A percentile compares a stretch with the other conserved stretches of the same genome.
phyloP scores from a whole-genome alignment of 2,888 invertebrate genomes.

The Dasysyrphus albostriatus region DNA sequence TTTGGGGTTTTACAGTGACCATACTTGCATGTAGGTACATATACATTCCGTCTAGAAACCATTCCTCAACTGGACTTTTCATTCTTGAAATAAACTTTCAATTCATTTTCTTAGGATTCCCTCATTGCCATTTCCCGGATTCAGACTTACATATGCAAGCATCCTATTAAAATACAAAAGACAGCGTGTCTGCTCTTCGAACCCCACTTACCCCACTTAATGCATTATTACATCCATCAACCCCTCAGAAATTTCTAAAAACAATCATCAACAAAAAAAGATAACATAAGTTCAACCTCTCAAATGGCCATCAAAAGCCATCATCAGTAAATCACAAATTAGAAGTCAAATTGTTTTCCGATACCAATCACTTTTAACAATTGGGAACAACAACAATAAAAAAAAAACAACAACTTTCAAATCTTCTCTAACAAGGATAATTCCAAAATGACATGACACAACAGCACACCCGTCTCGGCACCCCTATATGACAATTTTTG shows the following conservation, averaged over 20 bases:
- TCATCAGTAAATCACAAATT: conserved; percentile 58
- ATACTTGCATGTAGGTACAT: too few relatives aligned
- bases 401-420: conserved; percentile 11
- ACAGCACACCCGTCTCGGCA: background rate
- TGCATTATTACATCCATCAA: background rate
- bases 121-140: too few relatives aligned
- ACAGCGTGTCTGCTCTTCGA: too few relatives aligned
- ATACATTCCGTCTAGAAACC: too few relatives aligned
- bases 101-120: too few relatives aligned
- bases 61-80: too few relatives aligned
- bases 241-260: conserved; percentile 8
- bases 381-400: background rate
- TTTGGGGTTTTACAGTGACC: too few relatives aligned
- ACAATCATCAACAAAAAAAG: conserved; percentile 17
- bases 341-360: conserved; percentile 64
- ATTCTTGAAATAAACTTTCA: too few relatives aligned
- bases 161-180: too few relatives aligned
- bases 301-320: conserved; percentile 51
- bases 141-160: too few relatives aligned
- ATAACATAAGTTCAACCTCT: conserved; percentile 47
- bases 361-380: conserved; percentile 52
- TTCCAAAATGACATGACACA: conserved; percentile 28
- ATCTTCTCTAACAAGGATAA: conserved; percentile 25
- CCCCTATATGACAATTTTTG: conserved; percentile 28
- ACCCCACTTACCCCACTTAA: background rate